Evolutionary conservation across 2,888 invertebrate species (phyloP).

Genomic region (Macaria notata): DNA sequence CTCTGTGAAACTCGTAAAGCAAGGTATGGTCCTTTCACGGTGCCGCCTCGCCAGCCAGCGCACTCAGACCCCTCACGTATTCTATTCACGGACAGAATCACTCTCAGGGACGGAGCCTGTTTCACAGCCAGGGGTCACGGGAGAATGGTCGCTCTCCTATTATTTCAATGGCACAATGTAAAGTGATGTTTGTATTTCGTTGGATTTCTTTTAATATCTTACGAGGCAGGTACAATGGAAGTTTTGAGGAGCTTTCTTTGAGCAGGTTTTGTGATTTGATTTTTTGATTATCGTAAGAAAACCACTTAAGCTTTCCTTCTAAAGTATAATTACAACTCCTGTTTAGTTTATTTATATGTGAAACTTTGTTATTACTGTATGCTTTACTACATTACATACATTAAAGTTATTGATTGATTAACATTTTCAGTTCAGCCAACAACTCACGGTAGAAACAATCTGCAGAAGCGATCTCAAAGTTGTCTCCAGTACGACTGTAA

Average conservation of each 20-base stretch:
- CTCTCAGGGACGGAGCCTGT: constrained; percentile 9
- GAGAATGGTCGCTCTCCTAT: constrained; percentile 24
- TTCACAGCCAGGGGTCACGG: constrained; percentile 25
- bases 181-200: constrained; percentile 28
- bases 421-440: no score
- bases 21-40: constrained; percentile 29
- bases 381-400: no score
- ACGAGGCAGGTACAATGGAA: constrained; percentile 23
- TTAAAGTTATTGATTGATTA: no score
- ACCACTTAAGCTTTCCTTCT: no score
- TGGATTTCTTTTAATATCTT: constrained; percentile 30
- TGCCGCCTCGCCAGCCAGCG: constrained; percentile 20
- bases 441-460: background rate
- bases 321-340: no score
- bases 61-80: constrained; percentile 19
- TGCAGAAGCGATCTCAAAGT: no score
- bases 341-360: no score
- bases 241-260: constrained; percentile 9
- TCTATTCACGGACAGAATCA: constrained; percentile 16
- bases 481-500: no score
- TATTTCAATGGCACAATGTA: constrained; percentile 39
- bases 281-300: background rate
- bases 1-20: constrained; percentile 32
- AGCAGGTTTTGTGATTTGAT: constrained; percentile 1
- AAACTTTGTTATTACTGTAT: no score